Evolutionary conservation across 2,888 invertebrate species (phyloP), one percentile per base, ranked within the genome.

Genomic region (Drosophila histrio): DNA sequence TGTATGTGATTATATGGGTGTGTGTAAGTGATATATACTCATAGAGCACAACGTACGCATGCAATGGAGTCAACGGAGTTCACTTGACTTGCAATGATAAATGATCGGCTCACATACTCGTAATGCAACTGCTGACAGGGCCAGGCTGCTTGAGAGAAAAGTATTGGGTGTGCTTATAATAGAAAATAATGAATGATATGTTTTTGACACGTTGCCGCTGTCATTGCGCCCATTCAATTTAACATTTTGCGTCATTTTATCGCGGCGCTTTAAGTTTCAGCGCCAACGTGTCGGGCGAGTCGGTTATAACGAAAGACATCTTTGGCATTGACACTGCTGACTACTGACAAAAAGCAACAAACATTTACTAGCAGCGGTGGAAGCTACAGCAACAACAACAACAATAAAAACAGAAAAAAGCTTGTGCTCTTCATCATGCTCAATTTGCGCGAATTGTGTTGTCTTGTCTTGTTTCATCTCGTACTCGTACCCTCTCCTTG

Each of bases 101-200:
- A 86, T 86, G 77, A 83, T 83, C 72, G 62, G 64, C 60, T 72
- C 68, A 76, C 73, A 85, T 79, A 28, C 28, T 7, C 26, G 44
- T 44, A 85, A 82, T 85, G 85, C 87, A 87, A 85, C 85, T 75
- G 82, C 69, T 82, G 85, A 85, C 71, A 85, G 68, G 58, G 65
- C 49, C 65, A 61, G 70, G 58, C 60, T 61, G 43, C 15, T 56
- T 44, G 67, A 39, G 46, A 36, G 38, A 7, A 26, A 8, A 30
- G 38, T n/a, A 19, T 26, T n/a, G 38, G 17, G 6, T 72, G 67
- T 60, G 73, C 73, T 74, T 82, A 80, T 86, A 81, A 87, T 81
- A 88, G 83, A 86, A 87, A 86, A 88, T 87, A 86, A 86, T 86
- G 85, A 86, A 87, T 87, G 86, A 86, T 83, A 86, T 86, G 86